Base-by-base conservation (phyloP, 1,140 invertebrate species). In the Macrobrachium rosenbergii region DNA sequence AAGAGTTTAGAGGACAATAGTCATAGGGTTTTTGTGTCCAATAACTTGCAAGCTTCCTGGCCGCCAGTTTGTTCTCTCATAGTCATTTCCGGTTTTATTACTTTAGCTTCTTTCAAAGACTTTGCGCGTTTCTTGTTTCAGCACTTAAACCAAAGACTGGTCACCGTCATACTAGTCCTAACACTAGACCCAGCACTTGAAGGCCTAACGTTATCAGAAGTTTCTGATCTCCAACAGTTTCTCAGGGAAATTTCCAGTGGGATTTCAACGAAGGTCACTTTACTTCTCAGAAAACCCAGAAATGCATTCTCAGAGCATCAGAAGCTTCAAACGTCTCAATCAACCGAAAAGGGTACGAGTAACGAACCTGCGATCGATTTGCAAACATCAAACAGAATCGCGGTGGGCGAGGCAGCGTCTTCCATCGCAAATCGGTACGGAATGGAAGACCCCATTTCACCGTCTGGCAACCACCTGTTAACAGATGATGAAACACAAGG, bases 161-260 rank as follows among this genome's bases (percentile, higher is more conserved):
- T 28, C 10, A 37, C 28, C 6, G 23, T 79, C 0, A 58, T 81
- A 21, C 19, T 86, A 11, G 60, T 86, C 14, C 37, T 81, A n/a
- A 81, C 62, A 12, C 23, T 60, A 37, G 52, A 58, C 23, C 28
- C 10, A 16, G 43, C n/a, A 10, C 45, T 58, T 14, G n/a, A 43
- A 23, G n/a, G 76, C 21, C 12, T 16, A 62, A 75, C 37, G 43
- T 21, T 80, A 37, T 8, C 28, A 75, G 62, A 63, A 45, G 17
- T 87, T 14, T n/a, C 21, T 21, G 21, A 21, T 12, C 69, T 87
- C 7, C 85, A 87, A 28, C 59, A 82, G 10, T 17, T 43, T 19
- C n/a, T 87, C 2, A 62, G 69, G 60, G 19, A 63, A 0, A n/a
- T 60, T 2, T 87, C 81, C 58, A 63, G 45, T 16, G 58, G 75